Base-by-base conservation (phyloP, 2,113 vertebrate species). In the Anhinga anhinga region DNA sequence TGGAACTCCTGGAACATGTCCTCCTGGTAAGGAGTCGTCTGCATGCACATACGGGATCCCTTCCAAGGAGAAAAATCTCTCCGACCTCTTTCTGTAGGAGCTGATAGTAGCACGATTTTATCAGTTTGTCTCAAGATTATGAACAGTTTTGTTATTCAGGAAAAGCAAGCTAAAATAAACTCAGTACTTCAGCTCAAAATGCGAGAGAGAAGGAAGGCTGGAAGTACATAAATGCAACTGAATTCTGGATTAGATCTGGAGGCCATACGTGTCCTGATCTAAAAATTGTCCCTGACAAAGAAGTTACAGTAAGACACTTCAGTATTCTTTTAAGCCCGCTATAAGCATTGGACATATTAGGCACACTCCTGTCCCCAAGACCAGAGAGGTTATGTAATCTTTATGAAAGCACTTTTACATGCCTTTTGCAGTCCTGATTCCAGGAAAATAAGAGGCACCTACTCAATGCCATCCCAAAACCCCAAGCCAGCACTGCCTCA, bases 1-100 rank as follows among this genome's bases (percentile, higher is more conserved):
- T 99, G 94, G 98, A 98, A 65, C 98, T 99, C 90, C 98, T 99
- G 85, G 99, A 99, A 91, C 99, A 99, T 3, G 99, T 99, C 40
- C 98, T 99, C 42, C 98, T 99, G 98, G 99, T 99, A 61, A 98
- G 98, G 45, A 84, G 9, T 8, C 9, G 5, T 12, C 90, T 86
- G 19, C 45, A 40, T 52, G 27, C 17, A 18, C 2, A 0, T 8
- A 2, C 8, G 63, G 32, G 9, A 11, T 3, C 23, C 15, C 12
- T 82, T 70, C 36, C n/a, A 44, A 16, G 25, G 53, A 84, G 16
- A 72, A 42, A 25, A 1, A n/a, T 59, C 20, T 44, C 38, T 32
- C 62, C 52, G 26, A 73, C 3, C 29, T 70, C n/a, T 71, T 77
- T 53, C 34, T 82, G 0, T 6, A 70, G 22, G n/a, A 15, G 38